Conservation (phyloP, 1,140 invertebrate genomes). For the Drosophila paulistorum region DNA sequence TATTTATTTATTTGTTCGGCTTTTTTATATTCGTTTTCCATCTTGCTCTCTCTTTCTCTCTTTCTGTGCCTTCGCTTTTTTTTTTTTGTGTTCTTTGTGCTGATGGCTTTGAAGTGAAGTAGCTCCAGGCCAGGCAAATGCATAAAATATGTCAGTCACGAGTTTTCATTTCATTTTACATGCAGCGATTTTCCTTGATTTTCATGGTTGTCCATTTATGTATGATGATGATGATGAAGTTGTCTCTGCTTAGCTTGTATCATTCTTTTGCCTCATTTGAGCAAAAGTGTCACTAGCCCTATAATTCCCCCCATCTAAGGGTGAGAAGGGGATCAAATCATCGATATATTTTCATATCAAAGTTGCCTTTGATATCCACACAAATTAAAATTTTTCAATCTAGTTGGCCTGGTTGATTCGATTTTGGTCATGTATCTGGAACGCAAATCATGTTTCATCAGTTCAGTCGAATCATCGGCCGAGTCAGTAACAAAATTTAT, state of each 20-base stretch:
- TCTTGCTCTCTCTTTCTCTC: not conserved
- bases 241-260: too few relatives aligned
- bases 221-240: constrained; percentile 63
- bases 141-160: constrained; percentile 68
- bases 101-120: constrained; percentile 68
- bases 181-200: constrained; percentile 54
- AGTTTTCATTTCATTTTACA: constrained; percentile 26
- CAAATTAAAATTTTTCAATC: too few relatives aligned
- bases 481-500: not conserved
- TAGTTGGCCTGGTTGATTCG: too few relatives aligned
- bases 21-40: not conserved
- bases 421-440: too few relatives aligned
- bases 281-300: too few relatives aligned
- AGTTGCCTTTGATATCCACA: constrained; percentile 22
- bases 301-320: too few relatives aligned
- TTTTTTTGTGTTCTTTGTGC: not conserved
- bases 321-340: too few relatives aligned
- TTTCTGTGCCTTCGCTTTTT: not conserved
- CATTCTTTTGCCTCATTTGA: too few relatives aligned
- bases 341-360: constrained; percentile 15
- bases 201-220: constrained; percentile 47
- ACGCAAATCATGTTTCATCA: not conserved
- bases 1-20: constrained; percentile 50
- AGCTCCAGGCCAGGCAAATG: constrained; percentile 72
- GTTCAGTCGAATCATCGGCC: not conserved